phyloP scores from a whole-genome alignment of 2,888 invertebrate species.

The Dimorphilus gyrociliatus region DNA sequence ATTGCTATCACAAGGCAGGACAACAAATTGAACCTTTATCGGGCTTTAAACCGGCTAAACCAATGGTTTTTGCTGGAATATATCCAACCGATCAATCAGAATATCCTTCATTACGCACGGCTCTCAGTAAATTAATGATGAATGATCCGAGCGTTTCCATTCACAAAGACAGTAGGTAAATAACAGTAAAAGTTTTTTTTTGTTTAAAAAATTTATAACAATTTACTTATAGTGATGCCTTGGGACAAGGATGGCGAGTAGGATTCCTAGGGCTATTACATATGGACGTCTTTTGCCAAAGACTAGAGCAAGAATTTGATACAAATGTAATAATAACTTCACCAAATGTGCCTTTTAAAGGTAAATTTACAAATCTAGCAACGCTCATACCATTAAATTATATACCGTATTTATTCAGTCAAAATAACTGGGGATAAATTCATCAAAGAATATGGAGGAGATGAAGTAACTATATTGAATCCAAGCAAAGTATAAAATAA shows the following conservation, averaged over 20 bases:
- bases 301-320: conserved; percentile 42
- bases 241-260: conserved; percentile 42
- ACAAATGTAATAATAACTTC: conserved; percentile 41
- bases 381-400: too few relatives aligned
- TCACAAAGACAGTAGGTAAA: conserved; percentile 59
- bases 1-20: conserved; percentile 49
- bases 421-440: conserved; percentile 55
- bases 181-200: too few relatives aligned
- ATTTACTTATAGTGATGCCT: conserved; percentile 32
- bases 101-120: conserved; percentile 52
- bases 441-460: conserved; percentile 38
- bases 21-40: conserved; percentile 44
- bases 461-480: conserved; percentile 31
- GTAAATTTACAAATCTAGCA: conserved; percentile 11
- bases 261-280: conserved; percentile 42
- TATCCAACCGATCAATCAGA: conserved; percentile 82
- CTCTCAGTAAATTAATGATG: conserved; percentile 75
- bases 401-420: too few relatives aligned
- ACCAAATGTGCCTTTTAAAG: conserved; percentile 43
- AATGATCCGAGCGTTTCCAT: conserved; percentile 86
- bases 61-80: conserved; percentile 72
- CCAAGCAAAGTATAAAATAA: conserved; percentile 15
- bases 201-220: too few relatives aligned
- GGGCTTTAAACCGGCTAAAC: conserved; percentile 52
- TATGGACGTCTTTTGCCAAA: conserved; percentile 42